Conservation (phyloP, 1,140 invertebrate species). For the Drosophila biarmipes region DNA sequence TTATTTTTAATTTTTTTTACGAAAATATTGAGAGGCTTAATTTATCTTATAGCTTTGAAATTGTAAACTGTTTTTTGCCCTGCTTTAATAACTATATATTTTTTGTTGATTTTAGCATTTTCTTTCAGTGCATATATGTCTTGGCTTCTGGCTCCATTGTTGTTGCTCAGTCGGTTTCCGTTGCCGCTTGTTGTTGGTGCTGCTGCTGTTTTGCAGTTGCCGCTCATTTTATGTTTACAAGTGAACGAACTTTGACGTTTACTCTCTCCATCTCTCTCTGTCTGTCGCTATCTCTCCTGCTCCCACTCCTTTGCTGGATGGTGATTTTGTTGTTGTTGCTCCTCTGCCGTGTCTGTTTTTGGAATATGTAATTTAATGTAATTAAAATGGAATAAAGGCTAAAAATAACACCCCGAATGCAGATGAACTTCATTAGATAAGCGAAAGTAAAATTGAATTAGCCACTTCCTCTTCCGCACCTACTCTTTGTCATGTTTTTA, state of each 20-base stretch:
- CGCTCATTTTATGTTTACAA: slow-evolving; percentile 78
- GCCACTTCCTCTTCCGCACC: slow-evolving; percentile 12
- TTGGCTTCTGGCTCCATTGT: slow-evolving; percentile 53
- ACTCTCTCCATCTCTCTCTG: slow-evolving; percentile 13
- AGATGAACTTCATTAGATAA: slow-evolving; percentile 54
- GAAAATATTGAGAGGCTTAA: no score
- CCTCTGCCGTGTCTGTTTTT: slow-evolving; percentile 35
- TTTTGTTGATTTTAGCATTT: not conserved
- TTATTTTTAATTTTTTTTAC: no score
- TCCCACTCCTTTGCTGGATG: slow-evolving; percentile 53
- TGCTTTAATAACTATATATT: no score
- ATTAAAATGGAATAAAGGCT: slow-evolving; percentile 62
- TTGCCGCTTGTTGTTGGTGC: slow-evolving; percentile 24
- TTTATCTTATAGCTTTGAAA: no score
- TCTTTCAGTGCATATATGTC: not conserved
- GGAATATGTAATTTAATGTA: slow-evolving; percentile 70
- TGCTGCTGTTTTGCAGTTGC: slow-evolving; percentile 37
- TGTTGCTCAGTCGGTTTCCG: slow-evolving; percentile 61
- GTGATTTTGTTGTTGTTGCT: slow-evolving; percentile 64
- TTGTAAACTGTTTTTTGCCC: no score
- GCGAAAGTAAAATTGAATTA: slow-evolving; percentile 71
- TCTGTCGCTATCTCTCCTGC: not conserved
- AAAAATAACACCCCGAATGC: slow-evolving; percentile 22
- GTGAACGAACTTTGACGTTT: slow-evolving; percentile 78
- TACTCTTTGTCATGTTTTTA: not conserved